Percentiles rank a stretch among this genome's conserved stretches.
Evolutionary conservation across 2,113 vertebrate genomes (phyloP).

Genomic region (Prunella fulvescens): DNA sequence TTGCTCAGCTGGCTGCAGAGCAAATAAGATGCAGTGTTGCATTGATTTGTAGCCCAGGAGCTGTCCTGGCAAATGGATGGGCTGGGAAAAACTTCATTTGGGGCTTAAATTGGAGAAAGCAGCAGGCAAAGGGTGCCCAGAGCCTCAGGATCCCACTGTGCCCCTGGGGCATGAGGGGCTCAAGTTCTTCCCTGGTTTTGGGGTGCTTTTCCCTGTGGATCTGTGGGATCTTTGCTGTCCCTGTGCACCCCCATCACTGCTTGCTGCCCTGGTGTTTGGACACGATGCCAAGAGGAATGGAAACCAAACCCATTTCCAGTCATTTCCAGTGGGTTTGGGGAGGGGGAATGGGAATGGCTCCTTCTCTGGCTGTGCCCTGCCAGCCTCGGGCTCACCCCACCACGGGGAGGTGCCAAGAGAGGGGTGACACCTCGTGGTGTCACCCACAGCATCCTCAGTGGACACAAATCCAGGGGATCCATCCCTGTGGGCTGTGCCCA

Average conservation of each 20-base stretch:
- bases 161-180: accelerated
- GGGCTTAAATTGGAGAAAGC: background rate
- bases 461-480: background rate
- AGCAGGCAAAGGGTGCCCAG: background rate
- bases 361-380: background rate
- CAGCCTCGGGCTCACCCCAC: accelerated
- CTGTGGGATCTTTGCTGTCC: background rate
- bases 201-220: background rate
- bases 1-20: conserved; percentile 48
- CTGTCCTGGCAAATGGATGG: conserved; percentile 9
- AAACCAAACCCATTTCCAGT: background rate
- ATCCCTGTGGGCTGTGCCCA: background rate
- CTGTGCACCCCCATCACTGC: background rate
- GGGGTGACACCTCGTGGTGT: accelerated
- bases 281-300: accelerated
- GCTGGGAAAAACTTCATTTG: conserved; percentile 1
- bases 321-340: background rate
- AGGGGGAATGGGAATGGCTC: background rate
- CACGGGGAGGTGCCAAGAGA: background rate
- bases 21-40: background rate
- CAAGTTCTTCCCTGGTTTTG: accelerated
- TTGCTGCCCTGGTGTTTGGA: accelerated
- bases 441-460: background rate
- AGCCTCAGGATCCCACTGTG: accelerated
- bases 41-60: conserved; percentile 35